These are phyloP conservation scores for Oriolus oriolus DNA, from an alignment of 2,113 vertebrate species.

Conservation along the genomic window DNA sequence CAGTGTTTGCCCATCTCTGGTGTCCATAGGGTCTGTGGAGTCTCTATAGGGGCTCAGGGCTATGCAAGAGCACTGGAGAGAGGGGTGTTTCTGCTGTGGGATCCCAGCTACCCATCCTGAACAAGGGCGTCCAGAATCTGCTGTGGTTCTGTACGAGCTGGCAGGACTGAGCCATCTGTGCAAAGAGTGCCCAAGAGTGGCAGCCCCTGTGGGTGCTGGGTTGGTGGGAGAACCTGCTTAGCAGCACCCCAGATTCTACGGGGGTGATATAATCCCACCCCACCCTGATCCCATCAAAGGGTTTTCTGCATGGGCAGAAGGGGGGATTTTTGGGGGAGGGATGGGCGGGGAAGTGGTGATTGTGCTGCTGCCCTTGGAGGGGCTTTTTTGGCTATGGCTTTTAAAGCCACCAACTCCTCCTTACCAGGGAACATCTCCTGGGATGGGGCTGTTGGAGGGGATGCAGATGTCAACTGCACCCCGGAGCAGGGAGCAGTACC, in stretches of 20 bases:
- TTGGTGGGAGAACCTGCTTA: fast-evolving
- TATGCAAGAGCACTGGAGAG: background rate
- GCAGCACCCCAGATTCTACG: background rate
- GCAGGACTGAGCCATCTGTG: background rate
- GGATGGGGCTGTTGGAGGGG: background rate
- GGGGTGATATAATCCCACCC: background rate
- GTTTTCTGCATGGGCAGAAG: background rate
- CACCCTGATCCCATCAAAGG: background rate
- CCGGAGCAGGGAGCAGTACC: fast-evolving
- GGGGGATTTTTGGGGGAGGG: background rate
- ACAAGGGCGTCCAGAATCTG: background rate
- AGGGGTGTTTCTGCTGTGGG: fast-evolving
- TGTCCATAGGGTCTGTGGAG: fast-evolving
- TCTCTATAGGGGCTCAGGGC: background rate
- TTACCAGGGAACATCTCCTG: fast-evolving
- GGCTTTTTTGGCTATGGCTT: background rate
- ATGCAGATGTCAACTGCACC: background rate
- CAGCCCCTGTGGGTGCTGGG: background rate
- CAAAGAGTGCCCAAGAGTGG: background rate
- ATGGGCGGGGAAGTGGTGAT: background rate
- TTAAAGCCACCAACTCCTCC: background rate
- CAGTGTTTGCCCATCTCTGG: background rate
- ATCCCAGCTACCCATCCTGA: background rate
- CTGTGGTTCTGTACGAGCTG: background rate
- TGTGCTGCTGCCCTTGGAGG: background rate